phyloP scores from a whole-genome alignment of 35 echinoderm and acorn worm species.

The Lytechinus pictus region DNA sequence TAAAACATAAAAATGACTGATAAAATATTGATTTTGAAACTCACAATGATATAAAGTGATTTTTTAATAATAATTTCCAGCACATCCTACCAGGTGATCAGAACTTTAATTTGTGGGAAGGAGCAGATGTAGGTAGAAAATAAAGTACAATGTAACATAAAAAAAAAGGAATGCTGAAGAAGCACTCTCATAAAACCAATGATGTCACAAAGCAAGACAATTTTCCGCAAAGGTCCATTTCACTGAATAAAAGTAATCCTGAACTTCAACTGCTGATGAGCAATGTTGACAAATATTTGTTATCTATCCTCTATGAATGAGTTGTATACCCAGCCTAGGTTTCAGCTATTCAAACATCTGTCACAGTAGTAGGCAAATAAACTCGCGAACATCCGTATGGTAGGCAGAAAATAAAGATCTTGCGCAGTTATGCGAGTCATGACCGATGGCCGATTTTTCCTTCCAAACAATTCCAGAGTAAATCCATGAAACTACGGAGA shows the following conservation, averaged over 20 bases:
- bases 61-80: too few species aligned
- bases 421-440: neutral
- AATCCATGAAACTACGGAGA: neutral
- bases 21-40: too few species aligned
- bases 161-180: too few species aligned
- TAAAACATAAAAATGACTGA: too few species aligned
- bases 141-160: too few species aligned
- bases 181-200: neutral
- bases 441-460: too few species aligned
- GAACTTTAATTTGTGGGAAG: too few species aligned
- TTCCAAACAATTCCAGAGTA: neutral
- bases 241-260: neutral
- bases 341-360: neutral
- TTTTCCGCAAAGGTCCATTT: neutral
- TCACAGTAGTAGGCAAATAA: neutral
- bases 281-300: neutral
- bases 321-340: neutral
- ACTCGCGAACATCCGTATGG: neutral
- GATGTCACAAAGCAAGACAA: neutral
- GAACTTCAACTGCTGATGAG: neutral
- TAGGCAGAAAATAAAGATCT: neutral
- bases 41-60: too few species aligned
- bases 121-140: too few species aligned
- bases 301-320: neutral
- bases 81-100: too few species aligned